Conservation (phyloP, 2,113 vertebrate species). For the Caranx melampygus region DNA sequence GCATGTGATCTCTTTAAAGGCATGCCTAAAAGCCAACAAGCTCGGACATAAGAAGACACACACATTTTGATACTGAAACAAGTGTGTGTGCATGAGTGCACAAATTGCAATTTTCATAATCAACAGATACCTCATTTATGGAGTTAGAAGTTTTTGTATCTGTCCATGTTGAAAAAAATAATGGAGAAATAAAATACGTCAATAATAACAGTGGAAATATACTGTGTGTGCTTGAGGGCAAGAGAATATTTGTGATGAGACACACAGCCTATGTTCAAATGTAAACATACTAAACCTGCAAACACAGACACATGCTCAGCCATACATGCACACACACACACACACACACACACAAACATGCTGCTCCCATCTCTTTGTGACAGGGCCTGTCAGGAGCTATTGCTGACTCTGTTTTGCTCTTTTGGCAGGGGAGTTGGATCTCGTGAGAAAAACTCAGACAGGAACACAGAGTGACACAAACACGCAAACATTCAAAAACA, state of each 20-base stretch:
- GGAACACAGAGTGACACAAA: neutral
- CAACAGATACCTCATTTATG: neutral
- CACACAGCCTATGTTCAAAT: constrained; percentile 28
- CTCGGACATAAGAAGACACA: constrained; percentile 46
- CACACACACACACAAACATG: neutral
- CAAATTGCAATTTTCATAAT: constrained; percentile 22
- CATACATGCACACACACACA: neutral
- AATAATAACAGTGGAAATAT: neutral
- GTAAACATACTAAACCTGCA: constrained; percentile 25
- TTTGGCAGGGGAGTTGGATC: constrained; percentile 33
- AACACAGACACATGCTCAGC: neutral
- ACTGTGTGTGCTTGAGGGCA: neutral
- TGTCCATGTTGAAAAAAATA: neutral
- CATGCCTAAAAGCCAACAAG: constrained; percentile 49
- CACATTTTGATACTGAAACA: constrained; percentile 23
- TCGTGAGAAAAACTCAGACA: constrained; percentile 35
- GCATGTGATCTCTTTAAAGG: constrained; percentile 79
- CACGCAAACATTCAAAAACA: neutral
- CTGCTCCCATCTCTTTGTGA: constrained; percentile 39
- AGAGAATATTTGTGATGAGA: constrained; percentile 55
- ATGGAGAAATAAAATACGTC: neutral
- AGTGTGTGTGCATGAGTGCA: neutral
- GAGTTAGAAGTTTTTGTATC: neutral
- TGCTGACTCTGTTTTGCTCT: constrained; percentile 50
- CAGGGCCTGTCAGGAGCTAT: constrained; percentile 58